Evolutionary conservation across 2,113 vertebrate species (phyloP), one percentile per base, ranked within the genome.

Genomic region (Erpornis zantholeuca): DNA sequence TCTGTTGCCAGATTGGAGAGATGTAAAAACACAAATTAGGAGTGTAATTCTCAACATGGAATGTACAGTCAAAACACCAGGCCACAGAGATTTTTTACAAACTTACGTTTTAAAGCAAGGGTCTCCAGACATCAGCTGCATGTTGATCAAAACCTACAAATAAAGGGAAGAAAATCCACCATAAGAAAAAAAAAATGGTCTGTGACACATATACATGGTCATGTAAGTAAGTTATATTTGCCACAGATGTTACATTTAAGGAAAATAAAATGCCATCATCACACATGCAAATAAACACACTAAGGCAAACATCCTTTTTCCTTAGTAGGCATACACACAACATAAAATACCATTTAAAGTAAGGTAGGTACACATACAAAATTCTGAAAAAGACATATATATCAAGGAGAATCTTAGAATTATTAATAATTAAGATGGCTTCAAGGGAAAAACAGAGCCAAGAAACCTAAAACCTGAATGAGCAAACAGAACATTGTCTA

Each of bases 101-200:
- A 97, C 99, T 99, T 98, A 99, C 99, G 94, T 99, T 98, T 99
- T 99, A 97, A 99, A 99, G 97, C 99, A 99, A 1, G 99, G 99
- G 94, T 99, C 99, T 94, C 99, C 99, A 53, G 99, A 99, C 99
- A 99, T 99, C 15, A 99, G 98, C 72, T 99, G 99, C 98, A 99
- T 99, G 45, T 98, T 98, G 95, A 99, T 99, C 94, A 99, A 98
- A 93, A 99, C 99, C 99, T 99, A 92, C 29, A 64, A 12, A 49
- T 76, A 22, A 60, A 96, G 61, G 68, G 93, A 76, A 82, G 29
- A 84, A 85, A 90, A 73, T 10, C 9, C 52, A 45, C 15, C 29
- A 4, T 83, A 42, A 75, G 21, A 47, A 35, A 35, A 24, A 49
- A 25, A 4, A 45, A 38, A 33, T 23, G 17, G 11, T 80, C 29